These are phyloP conservation scores for Apis dorsata DNA, from an alignment of 1,140 invertebrate genomes.

Conservation along the genomic window DNA sequence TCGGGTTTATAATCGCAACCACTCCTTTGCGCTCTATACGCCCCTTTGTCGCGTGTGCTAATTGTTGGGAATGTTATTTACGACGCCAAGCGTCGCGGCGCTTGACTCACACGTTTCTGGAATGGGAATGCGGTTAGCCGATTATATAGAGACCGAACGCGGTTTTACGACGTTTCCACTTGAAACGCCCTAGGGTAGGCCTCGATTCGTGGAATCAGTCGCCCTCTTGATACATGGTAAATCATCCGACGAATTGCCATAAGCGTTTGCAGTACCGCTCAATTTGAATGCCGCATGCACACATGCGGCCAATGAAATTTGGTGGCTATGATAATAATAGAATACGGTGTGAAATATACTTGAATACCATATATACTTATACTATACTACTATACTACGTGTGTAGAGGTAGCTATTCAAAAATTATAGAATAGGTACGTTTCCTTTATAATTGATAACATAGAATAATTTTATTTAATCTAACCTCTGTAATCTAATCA, in stretches of 20 bases:
- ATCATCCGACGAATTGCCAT: slow-evolving; percentile 31
- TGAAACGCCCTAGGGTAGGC: slow-evolving; percentile 12
- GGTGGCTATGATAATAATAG: background rate
- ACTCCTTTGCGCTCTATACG: slow-evolving; percentile 26
- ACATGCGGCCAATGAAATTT: slow-evolving; percentile 8
- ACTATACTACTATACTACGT: no score
- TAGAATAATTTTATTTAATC: no score
- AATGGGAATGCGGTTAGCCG: slow-evolving; percentile 66
- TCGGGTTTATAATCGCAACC: background rate
- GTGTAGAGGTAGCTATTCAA: no score
- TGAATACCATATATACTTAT: no score
- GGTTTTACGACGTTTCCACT: slow-evolving; percentile 56
- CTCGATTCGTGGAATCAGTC: slow-evolving; percentile 39
- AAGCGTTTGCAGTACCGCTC: slow-evolving; percentile 25
- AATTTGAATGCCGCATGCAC: background rate
- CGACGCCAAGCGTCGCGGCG: slow-evolving; percentile 56
- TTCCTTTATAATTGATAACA: no score
- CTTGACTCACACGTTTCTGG: slow-evolving; percentile 57
- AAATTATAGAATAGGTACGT: no score
- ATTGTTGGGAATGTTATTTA: slow-evolving; percentile 71
- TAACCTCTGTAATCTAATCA: no score
- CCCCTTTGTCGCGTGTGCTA: slow-evolving; percentile 57
- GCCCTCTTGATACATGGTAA: background rate
- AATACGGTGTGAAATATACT: no score
- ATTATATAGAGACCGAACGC: slow-evolving; percentile 45